Conservation (phyloP, 2,888 invertebrate species). For the Acanthococcus lagerstroemiae region DNA sequence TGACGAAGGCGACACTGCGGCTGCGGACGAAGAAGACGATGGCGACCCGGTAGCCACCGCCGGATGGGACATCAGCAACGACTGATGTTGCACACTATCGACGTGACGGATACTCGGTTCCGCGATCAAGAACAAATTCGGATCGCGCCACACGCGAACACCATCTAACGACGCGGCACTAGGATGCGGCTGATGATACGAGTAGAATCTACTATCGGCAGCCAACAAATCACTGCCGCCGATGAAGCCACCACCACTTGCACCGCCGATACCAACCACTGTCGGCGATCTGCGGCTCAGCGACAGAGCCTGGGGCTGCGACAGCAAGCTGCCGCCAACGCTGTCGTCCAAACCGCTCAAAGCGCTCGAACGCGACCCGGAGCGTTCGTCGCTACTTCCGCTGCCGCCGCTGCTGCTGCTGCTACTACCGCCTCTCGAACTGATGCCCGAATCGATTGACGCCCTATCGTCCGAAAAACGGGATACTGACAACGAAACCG, state of each 20-base stretch:
- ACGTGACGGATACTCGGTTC: slow-evolving; percentile 51
- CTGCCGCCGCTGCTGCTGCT: slow-evolving; percentile 54
- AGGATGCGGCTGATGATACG: slow-evolving; percentile 3
- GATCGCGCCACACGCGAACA: slow-evolving; percentile 49
- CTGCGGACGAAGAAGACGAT: slow-evolving; percentile 32
- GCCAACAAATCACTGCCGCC: background rate
- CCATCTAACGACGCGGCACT: slow-evolving; percentile 25
- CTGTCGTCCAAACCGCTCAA: slow-evolving; percentile 60
- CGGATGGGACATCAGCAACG: slow-evolving; percentile 45
- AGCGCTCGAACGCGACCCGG: slow-evolving; percentile 64
- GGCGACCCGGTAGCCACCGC: slow-evolving; percentile 35
- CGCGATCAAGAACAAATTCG: slow-evolving; percentile 46
- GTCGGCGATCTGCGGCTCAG: slow-evolving; percentile 6
- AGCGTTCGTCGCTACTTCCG: slow-evolving; percentile 58
- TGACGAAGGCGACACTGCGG: slow-evolving; percentile 36
- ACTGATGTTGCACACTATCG: slow-evolving; percentile 52
- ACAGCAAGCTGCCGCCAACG: background rate
- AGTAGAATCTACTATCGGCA: background rate
- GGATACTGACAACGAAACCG: slow-evolving; percentile 36
- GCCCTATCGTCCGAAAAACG: slow-evolving; percentile 42
- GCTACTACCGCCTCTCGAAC: slow-evolving; percentile 58
- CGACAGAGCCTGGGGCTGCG: slow-evolving; percentile 51
- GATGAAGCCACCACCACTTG: background rate
- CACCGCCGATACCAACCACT: background rate
- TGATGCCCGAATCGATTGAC: slow-evolving; percentile 57